phyloP scores from a whole-genome alignment of 2,888 invertebrate genomes.

The Amphipyra tragopoginis region DNA sequence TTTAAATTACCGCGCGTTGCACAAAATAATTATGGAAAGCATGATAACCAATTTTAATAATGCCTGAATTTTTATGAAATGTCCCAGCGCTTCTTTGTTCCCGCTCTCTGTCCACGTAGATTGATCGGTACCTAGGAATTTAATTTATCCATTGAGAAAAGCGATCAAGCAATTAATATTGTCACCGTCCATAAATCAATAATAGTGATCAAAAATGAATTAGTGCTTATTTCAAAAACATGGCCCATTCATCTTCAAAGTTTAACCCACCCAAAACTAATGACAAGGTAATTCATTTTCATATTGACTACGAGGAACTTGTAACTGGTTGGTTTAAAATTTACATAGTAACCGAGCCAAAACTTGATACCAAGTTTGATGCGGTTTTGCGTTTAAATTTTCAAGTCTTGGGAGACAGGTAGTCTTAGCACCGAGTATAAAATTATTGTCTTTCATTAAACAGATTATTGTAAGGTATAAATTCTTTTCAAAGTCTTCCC shows the following conservation, averaged over 20 bases:
- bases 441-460: slow-evolving; percentile 3
- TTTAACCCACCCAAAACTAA: slow-evolving; percentile 3
- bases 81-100: neutral
- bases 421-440: slow-evolving; percentile 7
- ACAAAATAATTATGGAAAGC: no score
- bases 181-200: slow-evolving; percentile 5
- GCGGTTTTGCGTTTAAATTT: slow-evolving; percentile 39
- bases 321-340: slow-evolving; percentile 28
- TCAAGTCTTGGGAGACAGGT: slow-evolving; percentile 18
- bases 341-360: slow-evolving; percentile 38
- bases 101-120: neutral
- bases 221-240: slow-evolving; percentile 8
- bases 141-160: slow-evolving; percentile 17
- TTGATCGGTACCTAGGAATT: slow-evolving; percentile 20
- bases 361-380: slow-evolving; percentile 36
- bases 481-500: neutral
- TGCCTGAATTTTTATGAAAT: no score
- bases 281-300: slow-evolving; percentile 18
- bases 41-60: no score
- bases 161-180: slow-evolving; percentile 18
- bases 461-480: neutral
- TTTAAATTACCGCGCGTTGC: no score
- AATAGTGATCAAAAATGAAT: slow-evolving; percentile 35
- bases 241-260: neutral
- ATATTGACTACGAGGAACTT: slow-evolving; percentile 22